These are phyloP conservation scores for Microplitis manilae DNA, from an alignment of 2,888 invertebrate genomes.

Conservation along the genomic window DNA sequence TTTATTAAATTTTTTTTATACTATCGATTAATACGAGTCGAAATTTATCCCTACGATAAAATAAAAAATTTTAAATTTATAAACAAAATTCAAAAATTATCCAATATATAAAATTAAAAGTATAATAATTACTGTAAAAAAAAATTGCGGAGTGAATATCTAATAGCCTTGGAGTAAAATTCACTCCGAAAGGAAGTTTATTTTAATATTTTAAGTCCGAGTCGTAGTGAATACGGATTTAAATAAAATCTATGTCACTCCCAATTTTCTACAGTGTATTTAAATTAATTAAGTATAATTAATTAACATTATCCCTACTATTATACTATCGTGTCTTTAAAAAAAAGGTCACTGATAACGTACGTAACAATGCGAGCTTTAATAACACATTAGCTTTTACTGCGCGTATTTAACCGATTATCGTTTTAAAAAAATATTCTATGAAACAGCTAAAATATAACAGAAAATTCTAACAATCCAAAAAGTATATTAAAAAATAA, in stretches of 20 bases:
- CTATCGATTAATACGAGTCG: not conserved
- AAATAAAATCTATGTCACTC: no score
- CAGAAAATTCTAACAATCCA: not conserved
- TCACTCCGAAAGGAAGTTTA: no score
- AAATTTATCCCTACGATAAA: not conserved
- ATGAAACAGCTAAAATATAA: not conserved
- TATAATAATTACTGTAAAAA: not conserved
- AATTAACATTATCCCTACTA: not conserved
- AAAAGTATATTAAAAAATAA: slow-evolving; percentile 6
- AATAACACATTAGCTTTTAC: not conserved
- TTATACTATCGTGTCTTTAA: not conserved
- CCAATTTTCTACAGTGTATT: no score
- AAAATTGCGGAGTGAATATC: no score
- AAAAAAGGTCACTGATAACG: not conserved
- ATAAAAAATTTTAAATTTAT: not conserved
- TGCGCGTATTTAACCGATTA: not conserved
- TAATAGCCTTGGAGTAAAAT: no score
- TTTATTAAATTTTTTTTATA: not conserved
- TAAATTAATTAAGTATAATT: not conserved
- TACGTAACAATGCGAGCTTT: not conserved
- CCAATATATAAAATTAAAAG: not conserved
- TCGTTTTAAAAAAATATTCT: not conserved
- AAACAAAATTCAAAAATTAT: not conserved
- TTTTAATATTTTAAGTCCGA: no score
- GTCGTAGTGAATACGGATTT: no score